phyloP scores from a whole-genome alignment of 1,140 invertebrate species.

The Pemphigus obesinymphae region DNA sequence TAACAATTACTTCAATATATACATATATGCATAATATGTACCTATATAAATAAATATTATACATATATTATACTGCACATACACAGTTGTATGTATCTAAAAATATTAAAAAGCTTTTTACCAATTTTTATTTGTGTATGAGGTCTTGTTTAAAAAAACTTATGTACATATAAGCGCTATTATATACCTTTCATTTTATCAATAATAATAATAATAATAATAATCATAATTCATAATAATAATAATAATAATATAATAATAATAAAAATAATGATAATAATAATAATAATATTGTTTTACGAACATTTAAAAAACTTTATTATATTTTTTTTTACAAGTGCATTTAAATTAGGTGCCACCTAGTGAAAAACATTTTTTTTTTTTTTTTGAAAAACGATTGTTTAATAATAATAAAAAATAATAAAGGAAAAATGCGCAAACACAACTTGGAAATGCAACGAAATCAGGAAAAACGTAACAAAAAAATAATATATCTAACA shows the following conservation, averaged over 20 bases:
- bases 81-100: background rate
- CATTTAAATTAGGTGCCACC: conserved; percentile 36
- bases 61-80: too few species aligned
- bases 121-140: background rate
- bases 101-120: conserved; percentile 20
- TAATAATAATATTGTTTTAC: conserved; percentile 29
- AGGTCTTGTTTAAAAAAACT: background rate
- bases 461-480: conserved; percentile 41
- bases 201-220: background rate
- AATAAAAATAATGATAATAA: conserved; percentile 9
- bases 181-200: background rate
- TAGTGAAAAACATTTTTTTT: conserved; percentile 26
- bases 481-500: conserved; percentile 30
- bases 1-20: background rate
- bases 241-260: background rate
- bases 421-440: conserved; percentile 38
- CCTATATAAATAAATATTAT: background rate
- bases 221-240: background rate
- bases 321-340: conserved; percentile 17
- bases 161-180: background rate
- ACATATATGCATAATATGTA: background rate
- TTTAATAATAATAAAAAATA: conserved; percentile 31
- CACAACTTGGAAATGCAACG: conserved; percentile 42
- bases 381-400: background rate
- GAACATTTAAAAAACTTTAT: background rate